Evolutionary conservation across 2,113 vertebrate genomes (phyloP).

Genomic region (Colossoma macropomum): DNA sequence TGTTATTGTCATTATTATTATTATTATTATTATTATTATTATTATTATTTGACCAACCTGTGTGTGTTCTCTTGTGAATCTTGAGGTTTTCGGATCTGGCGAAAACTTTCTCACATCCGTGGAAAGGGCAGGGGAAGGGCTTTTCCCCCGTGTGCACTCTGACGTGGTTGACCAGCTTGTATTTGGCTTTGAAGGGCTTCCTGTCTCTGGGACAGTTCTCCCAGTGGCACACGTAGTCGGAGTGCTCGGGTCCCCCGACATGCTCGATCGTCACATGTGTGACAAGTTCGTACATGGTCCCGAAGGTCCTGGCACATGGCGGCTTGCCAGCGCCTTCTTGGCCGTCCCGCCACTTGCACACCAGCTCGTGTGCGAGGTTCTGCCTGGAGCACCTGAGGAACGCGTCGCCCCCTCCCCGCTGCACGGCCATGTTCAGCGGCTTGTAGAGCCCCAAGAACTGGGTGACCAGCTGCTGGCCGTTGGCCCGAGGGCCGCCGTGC

Average conservation of each 20-base stretch:
- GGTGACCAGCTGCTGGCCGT: conserved; percentile 74
- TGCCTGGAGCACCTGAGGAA: conserved; percentile 73
- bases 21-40: conserved; percentile 35
- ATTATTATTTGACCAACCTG: conserved; percentile 67
- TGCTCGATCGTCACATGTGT: conserved; percentile 81
- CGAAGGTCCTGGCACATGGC: conserved; percentile 77
- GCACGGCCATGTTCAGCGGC: conserved; percentile 72
- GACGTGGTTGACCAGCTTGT: conserved; percentile 78
- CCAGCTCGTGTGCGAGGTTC: conserved; percentile 71
- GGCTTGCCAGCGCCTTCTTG: conserved; percentile 70
- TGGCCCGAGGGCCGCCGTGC: conserved; percentile 65
- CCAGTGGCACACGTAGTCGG: conserved; percentile 78
- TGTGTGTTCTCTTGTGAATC: conserved; percentile 81
- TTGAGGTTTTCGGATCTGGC: conserved; percentile 80
- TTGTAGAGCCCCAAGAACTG: conserved; percentile 74
- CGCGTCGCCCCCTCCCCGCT: conserved; percentile 67
- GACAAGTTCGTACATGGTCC: conserved; percentile 81
- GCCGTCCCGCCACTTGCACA: conserved; percentile 79
- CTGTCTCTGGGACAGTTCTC: conserved; percentile 67
- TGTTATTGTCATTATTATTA: conserved; percentile 39
- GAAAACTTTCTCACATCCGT: conserved; percentile 77
- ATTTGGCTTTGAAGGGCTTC: conserved; percentile 77
- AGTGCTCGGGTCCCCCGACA: conserved; percentile 77
- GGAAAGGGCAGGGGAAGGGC: conserved; percentile 71
- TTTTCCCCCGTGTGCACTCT: conserved; percentile 76